Conservation (phyloP, 2,888 invertebrate genomes). For the Penaeus monodon region DNA sequence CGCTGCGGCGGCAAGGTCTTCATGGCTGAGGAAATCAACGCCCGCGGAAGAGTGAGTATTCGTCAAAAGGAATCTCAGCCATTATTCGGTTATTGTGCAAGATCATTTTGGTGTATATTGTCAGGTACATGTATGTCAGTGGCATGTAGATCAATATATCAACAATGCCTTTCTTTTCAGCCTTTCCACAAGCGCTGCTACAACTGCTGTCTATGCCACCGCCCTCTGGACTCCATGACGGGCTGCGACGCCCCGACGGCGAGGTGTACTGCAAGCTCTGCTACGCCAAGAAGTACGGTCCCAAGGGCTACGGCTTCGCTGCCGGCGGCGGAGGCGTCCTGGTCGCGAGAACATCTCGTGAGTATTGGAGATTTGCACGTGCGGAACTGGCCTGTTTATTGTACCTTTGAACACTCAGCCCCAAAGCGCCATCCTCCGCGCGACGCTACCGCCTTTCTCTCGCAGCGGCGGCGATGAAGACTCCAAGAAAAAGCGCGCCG, state of each 20-base stretch:
- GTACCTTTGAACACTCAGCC: background rate
- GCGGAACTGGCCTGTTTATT: background rate
- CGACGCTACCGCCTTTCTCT: background rate
- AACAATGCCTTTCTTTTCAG: conserved; percentile 67
- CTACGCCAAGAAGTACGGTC: conserved; percentile 97
- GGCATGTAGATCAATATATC: background rate
- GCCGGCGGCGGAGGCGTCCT: conserved; percentile 84
- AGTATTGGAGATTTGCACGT: conserved; percentile 11
- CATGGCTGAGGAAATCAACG: conserved; percentile 92
- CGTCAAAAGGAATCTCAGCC: background rate
- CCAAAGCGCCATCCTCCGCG: background rate
- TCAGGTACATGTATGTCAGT: too few species aligned
- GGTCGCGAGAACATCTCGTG: conserved; percentile 69
- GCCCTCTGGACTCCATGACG: conserved; percentile 94
- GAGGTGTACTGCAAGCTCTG: conserved; percentile 94
- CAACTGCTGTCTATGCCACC: conserved; percentile 92
- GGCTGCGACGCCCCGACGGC: conserved; percentile 92
- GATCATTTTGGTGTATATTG: too few species aligned
- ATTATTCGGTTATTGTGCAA: background rate
- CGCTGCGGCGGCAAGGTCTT: conserved; percentile 90
- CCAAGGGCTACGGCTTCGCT: conserved; percentile 96
- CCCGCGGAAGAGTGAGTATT: conserved; percentile 82
- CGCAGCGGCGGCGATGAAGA: conserved; percentile 32
- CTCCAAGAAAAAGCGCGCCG: conserved; percentile 21
- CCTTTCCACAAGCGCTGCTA: conserved; percentile 95